Evolutionary conservation across 2,797 vertebrate genomes (phyloP).

Genomic region (Micropoecilia bifurca): DNA sequence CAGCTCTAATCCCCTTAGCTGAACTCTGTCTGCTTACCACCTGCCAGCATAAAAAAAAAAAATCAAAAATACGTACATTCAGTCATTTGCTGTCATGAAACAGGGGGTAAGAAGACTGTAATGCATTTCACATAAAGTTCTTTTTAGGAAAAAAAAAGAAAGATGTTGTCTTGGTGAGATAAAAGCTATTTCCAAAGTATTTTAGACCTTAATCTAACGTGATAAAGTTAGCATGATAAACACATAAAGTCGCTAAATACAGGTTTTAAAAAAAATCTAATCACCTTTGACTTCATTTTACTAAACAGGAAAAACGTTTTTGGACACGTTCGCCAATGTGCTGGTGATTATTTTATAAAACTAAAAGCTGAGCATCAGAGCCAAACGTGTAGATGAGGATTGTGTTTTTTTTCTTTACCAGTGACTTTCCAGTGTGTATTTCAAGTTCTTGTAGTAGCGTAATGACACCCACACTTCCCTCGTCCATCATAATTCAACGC

Average conservation of each 20-base stretch:
- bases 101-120: not conserved
- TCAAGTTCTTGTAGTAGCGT: not conserved
- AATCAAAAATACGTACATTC: not conserved
- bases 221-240: not conserved
- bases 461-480: not conserved
- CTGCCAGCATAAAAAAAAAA: conserved; percentile 34
- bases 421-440: not conserved
- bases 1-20: conserved; percentile 70
- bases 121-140: not conserved
- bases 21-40: conserved; percentile 31
- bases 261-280: too few relatives aligned
- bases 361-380: not conserved
- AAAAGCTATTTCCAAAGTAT: not conserved
- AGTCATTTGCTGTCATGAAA: conserved; percentile 1
- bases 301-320: too few relatives aligned
- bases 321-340: not conserved
- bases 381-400: not conserved
- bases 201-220: not conserved
- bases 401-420: too few relatives aligned
- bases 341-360: not conserved
- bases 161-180: not conserved
- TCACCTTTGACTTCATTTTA: too few relatives aligned
- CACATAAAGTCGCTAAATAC: too few relatives aligned
- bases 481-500: not conserved
- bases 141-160: not conserved